Evolutionary conservation across 2,113 vertebrate species (phyloP), one percentile per base, ranked within the genome.

Genomic region (Bucco capensis): DNA sequence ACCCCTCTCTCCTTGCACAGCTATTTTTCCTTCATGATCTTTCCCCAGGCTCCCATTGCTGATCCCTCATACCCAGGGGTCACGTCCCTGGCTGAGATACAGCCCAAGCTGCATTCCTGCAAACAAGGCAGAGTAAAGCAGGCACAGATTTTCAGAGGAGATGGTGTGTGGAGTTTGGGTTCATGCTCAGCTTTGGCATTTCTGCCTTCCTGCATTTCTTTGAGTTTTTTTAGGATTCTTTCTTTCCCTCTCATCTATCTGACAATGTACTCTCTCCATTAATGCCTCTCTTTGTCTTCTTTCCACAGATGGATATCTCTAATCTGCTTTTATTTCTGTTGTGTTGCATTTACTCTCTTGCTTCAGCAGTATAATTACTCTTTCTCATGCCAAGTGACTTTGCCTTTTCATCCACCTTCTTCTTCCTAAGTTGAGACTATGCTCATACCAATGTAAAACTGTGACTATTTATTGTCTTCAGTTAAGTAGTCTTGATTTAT

Each of bases 91-190:
- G 4, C 49, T 64, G 49, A 83, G 72, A 35, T 23, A 30, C 33
- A 57, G 57, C 51, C 35, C 37, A 76, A n/a, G 3, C 6, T 0
- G 1, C 0, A 0, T 11, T 12, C 10, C 35, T 60, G n/a, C 13
- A 70, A 77, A 65, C 16, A 51, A 70, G 8, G 6, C 40, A 66
- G 38, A 84, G 46, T 5, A 83, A 73, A 80, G 23, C 19, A 83
- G 33, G 35, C 30, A 76, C 1, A 9, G 25, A 14, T 18, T 83
- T 91, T 67, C 6, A 1, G 19, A 30, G 23, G 2, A 30, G 19
- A 23, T 54, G 42, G 3, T 35, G 2, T 21, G 12, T 54, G 49
- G 30, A 22, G 10, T 83, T 31, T 42, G 57, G 22, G 16, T 42
- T 77, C 50, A 21, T 2, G 3, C 13, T 73, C 19, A 33, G 40